Evolutionary conservation across 2,888 invertebrate species (phyloP).

Genomic region (Aradus depressus): DNA sequence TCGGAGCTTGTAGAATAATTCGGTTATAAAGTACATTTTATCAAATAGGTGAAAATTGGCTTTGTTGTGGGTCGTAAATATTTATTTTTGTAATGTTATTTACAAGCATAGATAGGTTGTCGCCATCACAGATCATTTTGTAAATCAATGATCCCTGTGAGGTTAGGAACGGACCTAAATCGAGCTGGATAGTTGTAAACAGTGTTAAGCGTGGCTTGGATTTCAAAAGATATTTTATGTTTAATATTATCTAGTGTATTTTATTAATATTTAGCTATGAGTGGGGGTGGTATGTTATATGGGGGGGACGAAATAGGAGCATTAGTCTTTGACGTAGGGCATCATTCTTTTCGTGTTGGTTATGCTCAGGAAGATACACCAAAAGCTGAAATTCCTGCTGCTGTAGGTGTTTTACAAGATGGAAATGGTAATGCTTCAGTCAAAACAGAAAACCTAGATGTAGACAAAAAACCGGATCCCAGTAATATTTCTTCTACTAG

Average conservation of each 20-base stretch:
- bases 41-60: no score
- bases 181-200: no score
- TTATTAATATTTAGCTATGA: constrained; percentile 28
- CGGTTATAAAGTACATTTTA: no score
- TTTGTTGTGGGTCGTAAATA: no score
- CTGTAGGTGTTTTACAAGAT: constrained; percentile 73
- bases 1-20: no score
- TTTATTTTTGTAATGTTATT: no score
- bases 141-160: no score
- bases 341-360: constrained; percentile 78
- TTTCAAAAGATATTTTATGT: neutral
- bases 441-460: constrained; percentile 51
- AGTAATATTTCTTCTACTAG: constrained; percentile 51
- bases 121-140: no score
- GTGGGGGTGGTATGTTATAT: constrained; percentile 57
- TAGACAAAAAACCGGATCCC: constrained; percentile 58
- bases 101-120: no score
- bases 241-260: neutral
- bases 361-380: constrained; percentile 99
- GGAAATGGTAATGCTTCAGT: constrained; percentile 44
- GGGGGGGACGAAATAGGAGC: constrained; percentile 99
- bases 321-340: constrained; percentile 92
- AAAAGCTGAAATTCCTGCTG: constrained; percentile 92
- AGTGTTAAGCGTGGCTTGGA: no score
- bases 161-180: no score